A percentile compares a stretch with the other conserved stretches of the same genome.
Conservation (phyloP, 2,113 vertebrate genomes). For the Blennius ocellaris region DNA sequence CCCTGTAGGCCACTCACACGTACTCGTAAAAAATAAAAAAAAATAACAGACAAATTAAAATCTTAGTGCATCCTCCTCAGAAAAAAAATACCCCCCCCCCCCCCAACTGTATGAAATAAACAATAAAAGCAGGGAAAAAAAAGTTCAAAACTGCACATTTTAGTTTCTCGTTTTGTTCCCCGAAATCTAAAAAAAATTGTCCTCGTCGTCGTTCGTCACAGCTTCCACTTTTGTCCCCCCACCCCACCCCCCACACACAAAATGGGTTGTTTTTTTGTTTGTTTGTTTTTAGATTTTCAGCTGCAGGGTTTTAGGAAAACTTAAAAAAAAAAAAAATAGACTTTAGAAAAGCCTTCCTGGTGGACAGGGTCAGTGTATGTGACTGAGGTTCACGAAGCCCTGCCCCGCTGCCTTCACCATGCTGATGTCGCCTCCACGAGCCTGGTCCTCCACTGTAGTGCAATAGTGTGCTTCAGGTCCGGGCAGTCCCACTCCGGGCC, state of each 20-base stretch:
- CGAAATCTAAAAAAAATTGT: slow-evolving; percentile 90
- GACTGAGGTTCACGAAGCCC: slow-evolving; percentile 91
- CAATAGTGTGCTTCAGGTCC: slow-evolving; percentile 91
- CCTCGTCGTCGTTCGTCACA: slow-evolving; percentile 74
- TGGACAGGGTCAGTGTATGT: slow-evolving; percentile 96
- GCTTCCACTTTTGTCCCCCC: slow-evolving; percentile 73
- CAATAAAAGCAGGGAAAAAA: slow-evolving; percentile 94
- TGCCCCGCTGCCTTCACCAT: slow-evolving; percentile 71
- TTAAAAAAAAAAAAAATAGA: slow-evolving; percentile 79
- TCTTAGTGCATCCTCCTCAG: slow-evolving; percentile 98
- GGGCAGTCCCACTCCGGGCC: slow-evolving; percentile 80
- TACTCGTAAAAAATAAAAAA: slow-evolving; percentile 83
- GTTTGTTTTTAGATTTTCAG: slow-evolving; percentile 80
- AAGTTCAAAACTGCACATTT: slow-evolving; percentile 84
- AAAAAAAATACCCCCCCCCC: too few relatives aligned
- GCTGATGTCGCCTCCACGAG: slow-evolving; percentile 71
- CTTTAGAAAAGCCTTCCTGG: slow-evolving; percentile 88
- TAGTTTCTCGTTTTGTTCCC: slow-evolving; percentile 85
- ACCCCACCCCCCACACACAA: slow-evolving; percentile 36
- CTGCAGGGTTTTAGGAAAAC: slow-evolving; percentile 88
- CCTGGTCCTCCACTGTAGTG: slow-evolving; percentile 91
- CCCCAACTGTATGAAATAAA: slow-evolving; percentile 84
- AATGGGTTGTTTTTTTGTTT: slow-evolving; percentile 60
- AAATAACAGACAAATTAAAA: slow-evolving; percentile 92
- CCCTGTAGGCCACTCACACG: slow-evolving; percentile 90